phyloP scores from a whole-genome alignment of 2,888 invertebrate genomes.

The Octodonta nipae region DNA sequence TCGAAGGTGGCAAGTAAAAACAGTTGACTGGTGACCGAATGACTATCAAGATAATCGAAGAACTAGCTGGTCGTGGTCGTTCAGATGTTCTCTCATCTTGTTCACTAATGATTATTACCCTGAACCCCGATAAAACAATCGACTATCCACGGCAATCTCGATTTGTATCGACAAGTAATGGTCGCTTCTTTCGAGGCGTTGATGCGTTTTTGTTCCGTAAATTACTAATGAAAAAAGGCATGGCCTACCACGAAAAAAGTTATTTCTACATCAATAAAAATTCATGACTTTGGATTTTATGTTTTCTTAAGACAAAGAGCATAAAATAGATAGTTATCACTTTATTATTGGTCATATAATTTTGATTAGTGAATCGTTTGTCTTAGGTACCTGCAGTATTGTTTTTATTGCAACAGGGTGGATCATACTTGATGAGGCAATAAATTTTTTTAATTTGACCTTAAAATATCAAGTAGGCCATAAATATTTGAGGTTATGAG shows the following conservation, averaged over 20 bases:
- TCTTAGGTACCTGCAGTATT: neutral
- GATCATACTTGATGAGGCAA: neutral
- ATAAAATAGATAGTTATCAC: slow-evolving; percentile 18
- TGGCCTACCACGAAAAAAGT: slow-evolving; percentile 12
- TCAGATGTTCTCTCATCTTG: slow-evolving; percentile 18
- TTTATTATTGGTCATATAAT: slow-evolving; percentile 18
- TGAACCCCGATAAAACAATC: slow-evolving; percentile 28
- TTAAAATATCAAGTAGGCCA: too few species aligned
- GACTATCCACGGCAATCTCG: slow-evolving; percentile 22
- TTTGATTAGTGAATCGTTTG: slow-evolving; percentile 14
- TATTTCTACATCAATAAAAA: slow-evolving; percentile 18
- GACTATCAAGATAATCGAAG: slow-evolving; percentile 11
- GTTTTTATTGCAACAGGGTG: slow-evolving; percentile 2
- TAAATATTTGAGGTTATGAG: too few species aligned
- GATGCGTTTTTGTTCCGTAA: slow-evolving; percentile 17
- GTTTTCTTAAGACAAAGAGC: slow-evolving; percentile 16
- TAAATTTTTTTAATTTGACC: slow-evolving; percentile 2
- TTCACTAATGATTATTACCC: slow-evolving; percentile 29
- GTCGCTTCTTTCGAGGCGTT: slow-evolving; percentile 18
- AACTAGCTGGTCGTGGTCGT: slow-evolving; percentile 11
- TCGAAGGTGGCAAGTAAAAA: slow-evolving; percentile 7
- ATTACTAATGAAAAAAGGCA: slow-evolving; percentile 11
- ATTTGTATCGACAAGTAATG: slow-evolving; percentile 28
- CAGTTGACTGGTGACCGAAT: slow-evolving; percentile 11
- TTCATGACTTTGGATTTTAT: slow-evolving; percentile 19